Evolutionary conservation across 2,113 vertebrate species (phyloP), one percentile per base, ranked within the genome.

Genomic region (Rhabdornis inornatus): DNA sequence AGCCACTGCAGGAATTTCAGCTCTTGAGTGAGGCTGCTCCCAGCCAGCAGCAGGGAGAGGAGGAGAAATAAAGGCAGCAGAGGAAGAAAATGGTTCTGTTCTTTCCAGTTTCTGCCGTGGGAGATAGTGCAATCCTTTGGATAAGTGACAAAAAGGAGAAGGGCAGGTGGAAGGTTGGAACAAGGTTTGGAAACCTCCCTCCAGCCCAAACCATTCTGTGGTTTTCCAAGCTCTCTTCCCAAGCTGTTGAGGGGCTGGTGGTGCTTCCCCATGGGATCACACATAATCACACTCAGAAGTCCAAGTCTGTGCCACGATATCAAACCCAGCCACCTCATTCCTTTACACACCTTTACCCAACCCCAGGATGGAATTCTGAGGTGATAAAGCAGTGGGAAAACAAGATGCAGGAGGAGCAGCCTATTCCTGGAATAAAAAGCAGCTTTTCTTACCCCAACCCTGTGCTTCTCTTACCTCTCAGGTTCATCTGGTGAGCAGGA

Each of bases 401-500:
- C 9, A 47, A 63, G 44, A 33, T 11, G 11, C 39, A 39, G 45
- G 60, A 83, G 39, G 40, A 79, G 35, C 79, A 74, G 83, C 55
- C 18, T 13, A 2, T 37, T 15, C 40, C 35, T 44, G 84, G 53
- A 60, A 50, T 15, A 39, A 79, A 84, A 76, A 45, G 31, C 24
- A 39, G 60, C 2, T 10, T 31, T 35, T 77, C 55, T 40, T 15
- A 28, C 30, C 14, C 42, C 45, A 27, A 0, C 21, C 55, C 56
- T 2, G 15, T 1, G 9, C 71, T 17, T 44, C 49, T 61, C 96
- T 97, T 92, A 99, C 99, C 99, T 99, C 99, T 98, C 28, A 99
- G 98, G 96, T 99, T 99, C 99, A 99, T 99, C 97, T 99, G 99
- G 92, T 98, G 99, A 63, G 98, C 98, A 27, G 99, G 99, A 33